Evolutionary conservation across 2,888 invertebrate genomes (phyloP), one percentile per base, ranked within the genome.

Genomic region (Rhabditoides inermis): DNA sequence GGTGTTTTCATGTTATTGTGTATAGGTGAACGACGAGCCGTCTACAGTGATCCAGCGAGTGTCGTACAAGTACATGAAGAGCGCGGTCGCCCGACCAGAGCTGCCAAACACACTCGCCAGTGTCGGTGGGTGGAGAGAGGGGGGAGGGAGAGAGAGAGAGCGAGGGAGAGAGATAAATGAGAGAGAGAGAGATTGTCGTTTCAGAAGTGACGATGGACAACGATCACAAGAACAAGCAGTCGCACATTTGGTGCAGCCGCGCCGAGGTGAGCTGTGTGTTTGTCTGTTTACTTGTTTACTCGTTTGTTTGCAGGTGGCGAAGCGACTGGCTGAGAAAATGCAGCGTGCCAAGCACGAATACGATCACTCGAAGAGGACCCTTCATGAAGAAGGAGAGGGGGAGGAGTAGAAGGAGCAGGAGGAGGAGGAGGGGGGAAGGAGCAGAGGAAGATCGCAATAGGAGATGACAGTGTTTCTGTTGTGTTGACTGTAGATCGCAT

Each of bases 261-360:
- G 45, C 56, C n/a, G 65, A 65, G 45, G 22, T 46, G 6, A n/a
- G n/a, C n/a, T n/a, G n/a, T n/a, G n/a, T n/a, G n/a, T n/a, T n/a
- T n/a, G n/a, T n/a, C n/a, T n/a, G n/a, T n/a, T n/a, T n/a, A n/a
- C n/a, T n/a, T n/a, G n/a, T n/a, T n/a, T n/a, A n/a, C n/a, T n/a
- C n/a, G n/a, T n/a, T n/a, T n/a, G n/a, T n/a, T 30, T 36, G 15
- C 47, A 59, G 35, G 56, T 61, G 15, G 63, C 69, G 0, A 54
- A 56, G 6, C 60, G 71, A 42, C 54, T 73, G 6, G 63, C 63
- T 6, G 69, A 70, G 20, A 67, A 67, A 49, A 53, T 73, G 28
- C 51, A 62, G 48, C 53, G 63, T 18, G 73, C 73, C n/a, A 73
- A 73, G 49, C 66, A 70, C 30, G 62, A 65, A 15, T 70, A 69